phyloP scores from a whole-genome alignment of 1,140 invertebrate genomes.

The Sycophila sp. region DNA sequence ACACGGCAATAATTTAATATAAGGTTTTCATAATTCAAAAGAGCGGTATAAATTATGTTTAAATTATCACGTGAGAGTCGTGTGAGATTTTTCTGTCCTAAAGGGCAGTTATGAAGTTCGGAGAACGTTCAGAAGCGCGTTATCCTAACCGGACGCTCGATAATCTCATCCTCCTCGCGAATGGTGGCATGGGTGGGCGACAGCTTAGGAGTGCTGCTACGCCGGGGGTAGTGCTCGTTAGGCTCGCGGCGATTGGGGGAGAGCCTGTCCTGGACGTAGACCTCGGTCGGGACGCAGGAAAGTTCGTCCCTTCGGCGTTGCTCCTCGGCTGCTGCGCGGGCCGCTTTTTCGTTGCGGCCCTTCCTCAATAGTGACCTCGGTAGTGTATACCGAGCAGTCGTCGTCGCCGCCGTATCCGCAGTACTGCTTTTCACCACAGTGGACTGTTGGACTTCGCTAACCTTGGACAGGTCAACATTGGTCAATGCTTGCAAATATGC shows the following conservation, averaged over 20 bases:
- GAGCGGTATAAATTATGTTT: no score
- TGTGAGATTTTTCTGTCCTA: no score
- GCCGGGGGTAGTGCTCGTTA: constrained; percentile 54
- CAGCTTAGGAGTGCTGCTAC: constrained; percentile 50
- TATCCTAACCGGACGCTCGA: constrained; percentile 46
- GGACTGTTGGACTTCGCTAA: neutral
- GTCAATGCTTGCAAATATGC: no score
- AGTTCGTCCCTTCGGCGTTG: neutral
- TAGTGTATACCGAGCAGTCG: neutral
- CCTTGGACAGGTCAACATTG: constrained; percentile 6
- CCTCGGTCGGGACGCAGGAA: constrained; percentile 53
- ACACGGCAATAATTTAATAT: no score
- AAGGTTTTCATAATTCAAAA: no score
- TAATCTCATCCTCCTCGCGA: constrained; percentile 53
- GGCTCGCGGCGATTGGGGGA: constrained; percentile 43
- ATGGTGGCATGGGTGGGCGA: constrained; percentile 51
- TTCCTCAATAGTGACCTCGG: neutral
- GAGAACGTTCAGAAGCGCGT: constrained; percentile 52
- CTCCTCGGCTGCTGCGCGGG: neutral
- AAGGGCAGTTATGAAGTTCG: no score
- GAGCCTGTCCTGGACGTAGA: constrained; percentile 50
- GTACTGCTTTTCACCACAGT: neutral
- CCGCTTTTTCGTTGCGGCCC: neutral
- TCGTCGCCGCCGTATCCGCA: neutral
- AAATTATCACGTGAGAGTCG: no score